Conservation (phyloP, 2,797 vertebrate species). For the Catostomus latipinnis region DNA sequence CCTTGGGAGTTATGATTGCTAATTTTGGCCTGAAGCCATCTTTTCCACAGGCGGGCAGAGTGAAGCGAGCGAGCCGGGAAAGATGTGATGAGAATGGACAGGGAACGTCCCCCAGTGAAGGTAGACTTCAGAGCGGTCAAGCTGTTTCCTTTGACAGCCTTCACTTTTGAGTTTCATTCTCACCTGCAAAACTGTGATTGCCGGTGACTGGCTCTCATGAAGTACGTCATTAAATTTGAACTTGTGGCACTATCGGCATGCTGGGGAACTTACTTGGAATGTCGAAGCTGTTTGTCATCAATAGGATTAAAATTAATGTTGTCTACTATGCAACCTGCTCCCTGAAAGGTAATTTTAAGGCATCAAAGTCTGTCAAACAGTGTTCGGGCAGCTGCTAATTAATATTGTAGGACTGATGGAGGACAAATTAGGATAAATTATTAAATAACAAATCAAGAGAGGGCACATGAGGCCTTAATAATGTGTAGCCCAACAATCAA, state of each 20-base stretch:
- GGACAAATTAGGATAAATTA: neutral
- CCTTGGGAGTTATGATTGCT: constrained; percentile 73
- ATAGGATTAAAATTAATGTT: constrained; percentile 19
- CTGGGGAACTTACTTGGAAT: constrained; percentile 9
- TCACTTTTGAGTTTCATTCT: constrained; percentile 49
- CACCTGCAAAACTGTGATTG: constrained; percentile 50
- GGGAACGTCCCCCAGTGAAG: constrained; percentile 71
- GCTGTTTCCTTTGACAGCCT: constrained; percentile 56
- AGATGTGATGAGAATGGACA: constrained; percentile 76
- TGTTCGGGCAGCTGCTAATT: constrained; percentile 38
- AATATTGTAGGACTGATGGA: constrained; percentile 31
- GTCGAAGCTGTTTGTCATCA: neutral
- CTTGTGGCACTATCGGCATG: constrained; percentile 28
- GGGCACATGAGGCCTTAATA: constrained; percentile 4
- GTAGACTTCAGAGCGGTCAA: constrained; percentile 66
- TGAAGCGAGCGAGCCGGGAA: constrained; percentile 52
- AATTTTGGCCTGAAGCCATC: constrained; percentile 77
- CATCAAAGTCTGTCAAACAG: constrained; percentile 26
- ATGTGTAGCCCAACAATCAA: constrained; percentile 45
- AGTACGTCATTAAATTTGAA: constrained; percentile 43
- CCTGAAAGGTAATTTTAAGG: constrained; percentile 23
- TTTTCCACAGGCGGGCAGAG: constrained; percentile 38
- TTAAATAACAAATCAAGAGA: neutral
- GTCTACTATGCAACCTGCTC: constrained; percentile 13
- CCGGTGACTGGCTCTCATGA: constrained; percentile 50